These are phyloP conservation scores for Chorisops tibialis DNA, from an alignment of 2,888 invertebrate genomes.

Conservation along the genomic window DNA sequence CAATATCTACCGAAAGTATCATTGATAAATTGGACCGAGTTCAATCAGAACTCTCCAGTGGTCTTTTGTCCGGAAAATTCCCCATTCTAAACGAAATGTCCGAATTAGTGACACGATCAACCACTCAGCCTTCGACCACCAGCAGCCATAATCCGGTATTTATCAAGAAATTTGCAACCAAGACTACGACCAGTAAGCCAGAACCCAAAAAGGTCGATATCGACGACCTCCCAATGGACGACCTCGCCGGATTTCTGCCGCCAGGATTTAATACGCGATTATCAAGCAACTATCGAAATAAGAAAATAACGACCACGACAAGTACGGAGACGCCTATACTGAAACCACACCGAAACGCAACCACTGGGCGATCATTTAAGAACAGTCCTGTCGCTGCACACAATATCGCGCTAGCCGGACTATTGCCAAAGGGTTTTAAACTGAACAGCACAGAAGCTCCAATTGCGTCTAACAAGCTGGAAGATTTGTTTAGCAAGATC, in stretches of 20 bases:
- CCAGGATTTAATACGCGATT: slow-evolving; percentile 60
- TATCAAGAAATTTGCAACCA: slow-evolving; percentile 64
- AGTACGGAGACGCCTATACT: slow-evolving; percentile 38
- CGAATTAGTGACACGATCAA: slow-evolving; percentile 36
- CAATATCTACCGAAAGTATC: slow-evolving; percentile 74
- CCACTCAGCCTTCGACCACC: slow-evolving; percentile 48
- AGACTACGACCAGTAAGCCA: slow-evolving; percentile 45
- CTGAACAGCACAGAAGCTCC: slow-evolving; percentile 47
- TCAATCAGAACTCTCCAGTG: slow-evolving; percentile 78
- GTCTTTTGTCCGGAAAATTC: slow-evolving; percentile 69
- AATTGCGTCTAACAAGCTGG: slow-evolving; percentile 32
- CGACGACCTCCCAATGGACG: slow-evolving; percentile 58
- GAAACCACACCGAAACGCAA: slow-evolving; percentile 45
- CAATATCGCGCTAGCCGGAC: slow-evolving; percentile 54
- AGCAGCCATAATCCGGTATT: slow-evolving; percentile 60
- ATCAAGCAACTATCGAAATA: slow-evolving; percentile 56
- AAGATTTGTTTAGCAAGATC: slow-evolving; percentile 44
- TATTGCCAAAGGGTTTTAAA: slow-evolving; percentile 63
- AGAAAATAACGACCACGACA: slow-evolving; percentile 56
- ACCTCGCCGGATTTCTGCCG: slow-evolving; percentile 61
- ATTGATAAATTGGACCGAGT: slow-evolving; percentile 82
- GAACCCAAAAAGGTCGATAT: slow-evolving; percentile 47
- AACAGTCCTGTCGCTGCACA: slow-evolving; percentile 57
- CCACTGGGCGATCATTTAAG: slow-evolving; percentile 55
- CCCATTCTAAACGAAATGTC: slow-evolving; percentile 66